Conservation (phyloP, 2,797 vertebrate genomes). For the Microctenopoma stevenorrisi region DNA sequence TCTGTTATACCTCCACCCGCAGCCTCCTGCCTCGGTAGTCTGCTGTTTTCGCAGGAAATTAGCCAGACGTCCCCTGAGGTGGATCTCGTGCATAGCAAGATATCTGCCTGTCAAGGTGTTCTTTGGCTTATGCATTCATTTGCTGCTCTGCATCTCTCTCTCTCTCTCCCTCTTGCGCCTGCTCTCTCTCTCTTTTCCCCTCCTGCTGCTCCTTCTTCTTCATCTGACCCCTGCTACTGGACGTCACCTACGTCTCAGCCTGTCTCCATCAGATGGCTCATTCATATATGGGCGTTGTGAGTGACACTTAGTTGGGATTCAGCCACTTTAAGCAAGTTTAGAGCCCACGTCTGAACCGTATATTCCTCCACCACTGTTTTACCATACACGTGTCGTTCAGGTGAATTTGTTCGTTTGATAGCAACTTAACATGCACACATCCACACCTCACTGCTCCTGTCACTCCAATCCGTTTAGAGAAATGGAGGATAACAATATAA, state of each 20-base stretch:
- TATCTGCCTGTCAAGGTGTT: conserved; percentile 79
- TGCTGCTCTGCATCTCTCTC: conserved; percentile 51
- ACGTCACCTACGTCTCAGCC: conserved; percentile 47
- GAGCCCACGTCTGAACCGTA: background rate
- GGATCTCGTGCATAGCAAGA: conserved; percentile 70
- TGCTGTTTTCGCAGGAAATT: conserved; percentile 82
- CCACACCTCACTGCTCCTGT: background rate
- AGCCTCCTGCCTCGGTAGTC: conserved; percentile 65
- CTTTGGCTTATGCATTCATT: conserved; percentile 64
- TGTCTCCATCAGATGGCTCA: conserved; percentile 22
- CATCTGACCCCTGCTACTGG: conserved; percentile 53
- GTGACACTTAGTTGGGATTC: conserved; percentile 35
- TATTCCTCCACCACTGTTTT: conserved; percentile 1
- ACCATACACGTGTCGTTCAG: background rate
- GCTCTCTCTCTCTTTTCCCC: background rate
- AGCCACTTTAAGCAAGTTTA: conserved; percentile 34
- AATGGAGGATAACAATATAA: conserved; percentile 15
- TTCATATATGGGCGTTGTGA: conserved; percentile 45
- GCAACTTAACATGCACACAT: background rate
- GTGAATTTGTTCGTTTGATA: conserved; percentile 11
- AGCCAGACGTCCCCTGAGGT: conserved; percentile 79
- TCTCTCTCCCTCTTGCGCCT: conserved; percentile 21
- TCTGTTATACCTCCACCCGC: conserved; percentile 61
- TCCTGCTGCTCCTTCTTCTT: conserved; percentile 21
- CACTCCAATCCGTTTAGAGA: conserved; percentile 10